These are phyloP conservation scores for Aplochiton taeniatus DNA, from an alignment of 2,797 vertebrate species.

Conservation along the genomic window DNA sequence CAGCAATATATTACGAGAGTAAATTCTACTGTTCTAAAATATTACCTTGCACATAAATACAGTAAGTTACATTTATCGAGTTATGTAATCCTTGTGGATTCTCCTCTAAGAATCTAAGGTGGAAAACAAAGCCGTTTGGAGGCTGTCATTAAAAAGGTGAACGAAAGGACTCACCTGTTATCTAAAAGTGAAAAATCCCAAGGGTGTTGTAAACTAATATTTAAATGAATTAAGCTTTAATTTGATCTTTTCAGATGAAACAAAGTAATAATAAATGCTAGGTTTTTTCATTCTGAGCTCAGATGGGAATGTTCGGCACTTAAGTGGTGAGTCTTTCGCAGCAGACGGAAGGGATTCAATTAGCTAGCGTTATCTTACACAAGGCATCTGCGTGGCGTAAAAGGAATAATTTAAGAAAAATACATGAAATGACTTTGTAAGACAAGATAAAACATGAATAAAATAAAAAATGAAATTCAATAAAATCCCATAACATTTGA, in stretches of 20 bases:
- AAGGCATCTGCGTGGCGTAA: conserved; percentile 44
- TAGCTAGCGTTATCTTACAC: conserved; percentile 6
- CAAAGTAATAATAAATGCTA: no score
- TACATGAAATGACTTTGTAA: background rate
- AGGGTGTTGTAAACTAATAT: background rate
- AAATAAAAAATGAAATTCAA: no score
- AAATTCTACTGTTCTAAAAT: background rate
- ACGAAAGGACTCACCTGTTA: background rate
- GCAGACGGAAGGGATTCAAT: conserved; percentile 41
- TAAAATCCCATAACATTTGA: background rate
- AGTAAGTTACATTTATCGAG: background rate
- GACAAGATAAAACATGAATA: background rate
- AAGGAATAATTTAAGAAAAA: background rate
- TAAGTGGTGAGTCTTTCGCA: conserved; percentile 47
- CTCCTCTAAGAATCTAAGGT: background rate
- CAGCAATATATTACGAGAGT: no score
- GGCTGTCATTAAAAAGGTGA: conserved; percentile 43
- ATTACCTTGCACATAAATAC: background rate
- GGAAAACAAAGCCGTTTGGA: conserved; percentile 43
- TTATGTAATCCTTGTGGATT: background rate
- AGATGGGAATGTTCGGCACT: conserved; percentile 49
- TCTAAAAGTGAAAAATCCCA: conserved; percentile 48
- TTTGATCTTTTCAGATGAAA: no score
- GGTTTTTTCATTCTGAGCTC: no score
- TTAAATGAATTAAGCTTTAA: no score